Conservation (phyloP, 2,113 vertebrate species). For the Fulmarus glacialis region DNA sequence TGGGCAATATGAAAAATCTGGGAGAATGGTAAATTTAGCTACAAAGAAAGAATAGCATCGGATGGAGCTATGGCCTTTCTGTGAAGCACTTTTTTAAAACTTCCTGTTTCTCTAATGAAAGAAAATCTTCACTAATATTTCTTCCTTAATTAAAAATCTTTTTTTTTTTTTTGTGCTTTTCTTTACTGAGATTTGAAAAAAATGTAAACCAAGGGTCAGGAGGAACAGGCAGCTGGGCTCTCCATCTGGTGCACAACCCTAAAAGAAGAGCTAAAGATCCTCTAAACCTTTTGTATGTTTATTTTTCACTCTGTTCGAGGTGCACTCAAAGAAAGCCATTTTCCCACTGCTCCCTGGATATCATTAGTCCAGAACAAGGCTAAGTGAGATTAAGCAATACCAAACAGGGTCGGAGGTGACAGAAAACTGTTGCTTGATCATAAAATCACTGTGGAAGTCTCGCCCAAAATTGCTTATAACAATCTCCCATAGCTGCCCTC, state of each 20-base stretch:
- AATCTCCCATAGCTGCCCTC: not conserved
- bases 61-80: not conserved
- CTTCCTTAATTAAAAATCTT: not conserved
- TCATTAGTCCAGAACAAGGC: not conserved
- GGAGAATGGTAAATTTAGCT: not conserved
- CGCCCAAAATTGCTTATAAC: not conserved
- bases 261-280: not conserved
- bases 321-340: not conserved
- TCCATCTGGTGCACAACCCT: not conserved
- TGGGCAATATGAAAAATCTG: not conserved
- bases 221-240: not conserved
- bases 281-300: not conserved
- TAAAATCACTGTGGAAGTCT: not conserved
- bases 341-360: not conserved
- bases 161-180: not conserved
- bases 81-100: not conserved
- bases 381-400: not conserved
- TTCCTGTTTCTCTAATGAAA: not conserved
- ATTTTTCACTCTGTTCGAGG: not conserved
- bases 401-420: not conserved
- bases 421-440: not conserved
- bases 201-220: not conserved
- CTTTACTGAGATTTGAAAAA: not conserved
- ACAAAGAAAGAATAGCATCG: not conserved
- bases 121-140: not conserved